Evolutionary conservation across 2,888 invertebrate species (phyloP).

Genomic region (Tetragonisca angustula): DNA sequence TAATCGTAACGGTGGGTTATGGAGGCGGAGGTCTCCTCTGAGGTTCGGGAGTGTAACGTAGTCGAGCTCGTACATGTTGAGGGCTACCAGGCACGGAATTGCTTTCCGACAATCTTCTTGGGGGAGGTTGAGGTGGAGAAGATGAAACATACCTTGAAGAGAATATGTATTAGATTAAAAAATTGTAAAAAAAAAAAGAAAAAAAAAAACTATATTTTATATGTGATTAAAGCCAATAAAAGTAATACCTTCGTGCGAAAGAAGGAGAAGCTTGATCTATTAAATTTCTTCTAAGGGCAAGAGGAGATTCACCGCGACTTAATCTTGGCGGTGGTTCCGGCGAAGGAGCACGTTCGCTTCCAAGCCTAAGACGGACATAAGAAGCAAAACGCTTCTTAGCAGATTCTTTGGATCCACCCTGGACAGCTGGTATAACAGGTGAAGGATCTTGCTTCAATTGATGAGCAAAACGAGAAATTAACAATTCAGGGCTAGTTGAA

Average conservation of each 20-base stretch:
- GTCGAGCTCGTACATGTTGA: conserved; percentile 87
- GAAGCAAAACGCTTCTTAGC: conserved; percentile 92
- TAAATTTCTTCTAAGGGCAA: conserved; percentile 86
- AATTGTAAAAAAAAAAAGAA: too few relatives aligned
- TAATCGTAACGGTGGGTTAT: conserved; percentile 77
- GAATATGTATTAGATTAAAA: neutral
- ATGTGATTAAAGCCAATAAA: neutral
- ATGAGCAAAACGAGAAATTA: conserved; percentile 82
- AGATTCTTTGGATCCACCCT: conserved; percentile 78
- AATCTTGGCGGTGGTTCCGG: conserved; percentile 83
- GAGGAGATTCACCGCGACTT: conserved; percentile 84
- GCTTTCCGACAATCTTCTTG: conserved; percentile 88
- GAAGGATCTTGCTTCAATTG: conserved; percentile 80
- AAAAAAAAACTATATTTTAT: neutral
- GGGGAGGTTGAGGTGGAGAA: conserved; percentile 87
- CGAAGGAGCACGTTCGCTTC: conserved; percentile 84
- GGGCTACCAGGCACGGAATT: conserved; percentile 89
- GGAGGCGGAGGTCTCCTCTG: conserved; percentile 82
- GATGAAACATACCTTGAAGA: conserved; percentile 86
- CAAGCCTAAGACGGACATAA: conserved; percentile 92
- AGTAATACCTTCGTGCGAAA: conserved; percentile 81
- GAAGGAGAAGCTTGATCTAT: conserved; percentile 85
- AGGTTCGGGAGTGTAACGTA: conserved; percentile 85
- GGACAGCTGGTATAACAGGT: conserved; percentile 71
- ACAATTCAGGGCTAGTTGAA: conserved; percentile 80